Evolutionary conservation across 2,113 vertebrate genomes (phyloP).

Genomic region (Erinaceus europaeus): DNA sequence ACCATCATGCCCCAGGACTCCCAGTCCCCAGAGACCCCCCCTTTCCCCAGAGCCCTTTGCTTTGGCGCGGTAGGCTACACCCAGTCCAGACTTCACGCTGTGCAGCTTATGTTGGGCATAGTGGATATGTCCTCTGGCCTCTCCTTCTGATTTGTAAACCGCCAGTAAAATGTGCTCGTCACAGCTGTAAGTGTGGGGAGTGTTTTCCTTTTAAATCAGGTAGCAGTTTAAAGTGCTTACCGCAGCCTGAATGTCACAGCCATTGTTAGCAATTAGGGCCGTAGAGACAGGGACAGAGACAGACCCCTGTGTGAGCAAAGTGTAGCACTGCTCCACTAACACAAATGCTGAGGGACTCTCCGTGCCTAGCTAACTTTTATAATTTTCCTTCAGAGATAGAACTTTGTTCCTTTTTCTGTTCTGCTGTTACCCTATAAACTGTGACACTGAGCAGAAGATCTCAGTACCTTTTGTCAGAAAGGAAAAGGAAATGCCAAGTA

Average conservation of each 20-base stretch:
- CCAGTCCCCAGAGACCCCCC: no score
- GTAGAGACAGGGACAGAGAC: not conserved
- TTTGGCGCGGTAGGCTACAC: no score
- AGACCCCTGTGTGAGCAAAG: not conserved
- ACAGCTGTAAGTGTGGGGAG: not conserved
- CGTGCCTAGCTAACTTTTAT: not conserved
- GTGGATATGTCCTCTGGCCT: not conserved
- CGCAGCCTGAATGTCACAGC: not conserved
- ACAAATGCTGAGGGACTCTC: not conserved
- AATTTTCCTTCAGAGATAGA: not conserved
- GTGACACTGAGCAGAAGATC: not conserved
- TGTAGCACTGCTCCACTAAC: not conserved
- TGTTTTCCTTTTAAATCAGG: not conserved
- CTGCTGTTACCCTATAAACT: not conserved
- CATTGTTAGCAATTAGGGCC: no score
- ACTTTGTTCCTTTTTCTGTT: not conserved
- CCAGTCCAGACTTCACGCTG: no score
- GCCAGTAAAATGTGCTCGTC: no score
- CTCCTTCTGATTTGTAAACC: no score
- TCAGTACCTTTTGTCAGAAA: not conserved
- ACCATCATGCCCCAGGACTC: no score
- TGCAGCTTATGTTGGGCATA: not conserved
- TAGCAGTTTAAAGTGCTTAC: not conserved
- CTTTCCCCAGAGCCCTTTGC: no score
- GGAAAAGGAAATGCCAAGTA: slow-evolving; percentile 6